A percentile compares a stretch with the other conserved stretches of the same genome.
phyloP scores from a whole-genome alignment of 2,888 invertebrate genomes.

The Pristionchus entomophagus region DNA sequence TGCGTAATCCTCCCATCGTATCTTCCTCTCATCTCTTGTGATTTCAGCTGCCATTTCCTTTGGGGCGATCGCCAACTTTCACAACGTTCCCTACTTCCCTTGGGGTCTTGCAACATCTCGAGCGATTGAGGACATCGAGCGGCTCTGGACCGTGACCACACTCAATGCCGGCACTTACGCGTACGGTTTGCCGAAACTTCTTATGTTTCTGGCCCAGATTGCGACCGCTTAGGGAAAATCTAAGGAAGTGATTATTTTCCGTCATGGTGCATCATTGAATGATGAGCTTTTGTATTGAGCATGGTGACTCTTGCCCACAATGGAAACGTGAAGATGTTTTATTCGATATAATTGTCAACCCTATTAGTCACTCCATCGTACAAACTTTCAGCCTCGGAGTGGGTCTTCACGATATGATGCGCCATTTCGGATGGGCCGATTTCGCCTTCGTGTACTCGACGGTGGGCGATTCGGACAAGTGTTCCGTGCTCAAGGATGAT shows the following conservation, averaged over 20 bases:
- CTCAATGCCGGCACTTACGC: slow-evolving; percentile 48
- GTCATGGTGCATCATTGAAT: too few relatives aligned
- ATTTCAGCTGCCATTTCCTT: slow-evolving; percentile 59
- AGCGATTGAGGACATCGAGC: slow-evolving; percentile 51
- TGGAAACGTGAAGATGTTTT: too few relatives aligned
- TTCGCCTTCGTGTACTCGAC: slow-evolving; percentile 63
- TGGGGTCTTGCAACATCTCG: slow-evolving; percentile 63
- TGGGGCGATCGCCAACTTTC: slow-evolving; percentile 57
- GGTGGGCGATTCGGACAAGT: slow-evolving; percentile 59
- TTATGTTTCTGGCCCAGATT: too few relatives aligned
- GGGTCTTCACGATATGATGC: slow-evolving; percentile 47
- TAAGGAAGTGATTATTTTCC: too few relatives aligned
- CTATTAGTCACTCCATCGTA: too few relatives aligned
- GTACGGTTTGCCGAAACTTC: neutral
- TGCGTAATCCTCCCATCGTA: neutral
- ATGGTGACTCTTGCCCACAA: too few relatives aligned
- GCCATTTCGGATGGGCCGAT: slow-evolving; percentile 61
- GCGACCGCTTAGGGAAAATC: too few relatives aligned
- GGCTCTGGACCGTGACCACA: slow-evolving; percentile 59
- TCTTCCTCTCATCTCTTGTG: neutral
- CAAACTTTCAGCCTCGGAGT: too few relatives aligned
- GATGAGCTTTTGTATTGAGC: too few relatives aligned
- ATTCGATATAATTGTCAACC: too few relatives aligned
- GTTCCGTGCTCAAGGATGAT: slow-evolving; percentile 59
- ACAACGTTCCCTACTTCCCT: slow-evolving; percentile 57